Conservation (phyloP, 1,140 invertebrate species). For the Xylocopa sonorina region DNA sequence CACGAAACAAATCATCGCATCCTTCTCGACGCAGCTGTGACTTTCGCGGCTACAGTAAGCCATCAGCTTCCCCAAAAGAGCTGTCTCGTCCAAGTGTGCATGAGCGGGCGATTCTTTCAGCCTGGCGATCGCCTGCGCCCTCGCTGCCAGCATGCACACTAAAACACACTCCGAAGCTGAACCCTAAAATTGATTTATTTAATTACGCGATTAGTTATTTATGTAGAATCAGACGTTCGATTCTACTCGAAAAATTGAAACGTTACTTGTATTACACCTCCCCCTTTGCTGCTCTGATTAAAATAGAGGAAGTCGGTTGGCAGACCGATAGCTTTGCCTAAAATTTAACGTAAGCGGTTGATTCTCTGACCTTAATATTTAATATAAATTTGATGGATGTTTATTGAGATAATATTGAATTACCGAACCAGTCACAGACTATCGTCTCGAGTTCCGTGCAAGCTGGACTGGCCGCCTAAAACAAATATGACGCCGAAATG, state of each 20-base stretch:
- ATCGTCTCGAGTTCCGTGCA: slow-evolving; percentile 99
- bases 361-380: background rate
- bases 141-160: slow-evolving; percentile 96
- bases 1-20: slow-evolving; percentile 99
- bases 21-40: slow-evolving; percentile 99
- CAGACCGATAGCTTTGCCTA: slow-evolving; percentile 94
- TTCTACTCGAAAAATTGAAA: background rate
- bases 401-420: slow-evolving; percentile 56
- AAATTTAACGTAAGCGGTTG: slow-evolving; percentile 29
- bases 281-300: slow-evolving; percentile 91
- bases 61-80: slow-evolving; percentile 97
- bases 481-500: slow-evolving; percentile 64
- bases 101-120: slow-evolving; percentile 90
- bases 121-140: slow-evolving; percentile 95
- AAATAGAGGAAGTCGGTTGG: slow-evolving; percentile 93
- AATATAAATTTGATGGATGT: slow-evolving; percentile 8
- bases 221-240: background rate
- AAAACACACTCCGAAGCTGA: slow-evolving; percentile 99
- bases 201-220: slow-evolving; percentile 56
- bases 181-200: slow-evolving; percentile 86
- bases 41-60: slow-evolving; percentile 96
- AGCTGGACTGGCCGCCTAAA: slow-evolving; percentile 96
- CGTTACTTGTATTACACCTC: slow-evolving; percentile 94
- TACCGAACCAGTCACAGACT: slow-evolving; percentile 98
- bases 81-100: slow-evolving; percentile 96